These are phyloP conservation scores for Scomber japonicus DNA, from an alignment of 2,113 vertebrate species.

Conservation along the genomic window DNA sequence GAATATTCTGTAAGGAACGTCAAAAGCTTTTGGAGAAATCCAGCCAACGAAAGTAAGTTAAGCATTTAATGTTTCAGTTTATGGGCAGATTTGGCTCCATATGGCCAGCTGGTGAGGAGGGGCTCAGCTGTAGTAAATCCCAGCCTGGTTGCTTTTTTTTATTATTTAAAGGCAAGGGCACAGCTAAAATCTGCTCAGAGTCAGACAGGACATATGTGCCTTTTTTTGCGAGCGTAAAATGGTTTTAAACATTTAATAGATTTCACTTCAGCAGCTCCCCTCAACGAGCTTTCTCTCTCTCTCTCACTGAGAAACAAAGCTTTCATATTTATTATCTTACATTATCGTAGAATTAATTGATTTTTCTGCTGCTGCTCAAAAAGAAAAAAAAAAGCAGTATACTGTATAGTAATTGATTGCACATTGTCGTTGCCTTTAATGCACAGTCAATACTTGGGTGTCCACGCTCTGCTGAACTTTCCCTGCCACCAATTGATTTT, in stretches of 20 bases:
- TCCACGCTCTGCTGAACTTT: conserved; percentile 7
- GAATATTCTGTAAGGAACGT: neutral
- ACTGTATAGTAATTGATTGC: conserved; percentile 19
- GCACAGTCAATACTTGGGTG: neutral
- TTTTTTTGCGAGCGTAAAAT: neutral
- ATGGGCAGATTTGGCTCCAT: neutral
- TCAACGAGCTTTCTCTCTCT: neutral
- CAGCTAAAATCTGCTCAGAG: neutral
- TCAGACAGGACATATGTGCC: neutral
- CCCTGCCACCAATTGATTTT: conserved; percentile 35
- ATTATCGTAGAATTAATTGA: neutral
- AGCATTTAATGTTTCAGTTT: neutral
- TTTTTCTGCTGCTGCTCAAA: neutral
- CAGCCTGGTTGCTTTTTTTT: neutral
- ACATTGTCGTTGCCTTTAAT: neutral
- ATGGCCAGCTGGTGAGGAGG: neutral
- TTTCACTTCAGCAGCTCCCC: neutral
- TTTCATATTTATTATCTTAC: neutral
- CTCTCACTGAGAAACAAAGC: neutral
- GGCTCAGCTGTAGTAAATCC: conserved; percentile 5
- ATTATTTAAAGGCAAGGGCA: neutral
- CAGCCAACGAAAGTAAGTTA: neutral
- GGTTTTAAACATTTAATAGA: neutral
- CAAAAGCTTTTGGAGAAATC: neutral
- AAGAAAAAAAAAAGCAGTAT: neutral